Conservation (phyloP, 2,888 invertebrate genomes). For the Amphipyra berbera region DNA sequence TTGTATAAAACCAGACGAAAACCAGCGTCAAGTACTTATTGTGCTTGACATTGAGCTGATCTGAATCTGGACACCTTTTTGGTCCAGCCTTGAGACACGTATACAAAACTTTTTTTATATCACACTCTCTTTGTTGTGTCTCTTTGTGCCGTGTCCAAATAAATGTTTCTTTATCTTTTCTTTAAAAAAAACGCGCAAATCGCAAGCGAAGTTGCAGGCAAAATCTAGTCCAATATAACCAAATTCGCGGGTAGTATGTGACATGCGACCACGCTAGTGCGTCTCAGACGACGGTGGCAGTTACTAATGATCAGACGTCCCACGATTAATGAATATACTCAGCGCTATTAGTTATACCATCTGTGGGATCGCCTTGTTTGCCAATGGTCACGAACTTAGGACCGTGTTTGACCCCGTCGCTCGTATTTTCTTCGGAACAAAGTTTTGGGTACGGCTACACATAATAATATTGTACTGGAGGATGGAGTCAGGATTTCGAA, state of each 20-base stretch:
- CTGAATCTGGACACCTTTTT: too few species aligned
- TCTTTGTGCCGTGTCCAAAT: too few species aligned
- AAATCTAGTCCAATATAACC: slow-evolving; percentile 9
- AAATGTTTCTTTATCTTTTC: too few species aligned
- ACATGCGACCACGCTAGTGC: slow-evolving; percentile 25
- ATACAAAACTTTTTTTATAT: too few species aligned
- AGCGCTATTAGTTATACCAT: slow-evolving; percentile 46
- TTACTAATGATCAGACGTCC: slow-evolving; percentile 56
- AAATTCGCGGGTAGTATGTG: slow-evolving; percentile 31
- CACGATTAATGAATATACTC: slow-evolving; percentile 53
- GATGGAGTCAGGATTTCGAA: not conserved
- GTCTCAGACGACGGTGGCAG: slow-evolving; percentile 48
- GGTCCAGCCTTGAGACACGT: too few species aligned
- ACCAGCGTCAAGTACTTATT: too few species aligned
- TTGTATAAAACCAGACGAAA: too few species aligned
- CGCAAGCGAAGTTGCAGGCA: too few species aligned
- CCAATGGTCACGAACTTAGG: slow-evolving; percentile 40
- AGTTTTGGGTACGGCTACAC: slow-evolving; percentile 31
- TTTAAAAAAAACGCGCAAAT: too few species aligned
- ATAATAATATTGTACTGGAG: slow-evolving; percentile 5
- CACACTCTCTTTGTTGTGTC: too few species aligned
- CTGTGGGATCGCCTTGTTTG: slow-evolving; percentile 44
- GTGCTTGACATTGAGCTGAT: too few species aligned
- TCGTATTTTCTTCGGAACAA: slow-evolving; percentile 20
- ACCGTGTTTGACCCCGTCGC: slow-evolving; percentile 29